These are phyloP conservation scores for Troides helena DNA, from an alignment of 2,888 invertebrate species.

Conservation along the genomic window DNA sequence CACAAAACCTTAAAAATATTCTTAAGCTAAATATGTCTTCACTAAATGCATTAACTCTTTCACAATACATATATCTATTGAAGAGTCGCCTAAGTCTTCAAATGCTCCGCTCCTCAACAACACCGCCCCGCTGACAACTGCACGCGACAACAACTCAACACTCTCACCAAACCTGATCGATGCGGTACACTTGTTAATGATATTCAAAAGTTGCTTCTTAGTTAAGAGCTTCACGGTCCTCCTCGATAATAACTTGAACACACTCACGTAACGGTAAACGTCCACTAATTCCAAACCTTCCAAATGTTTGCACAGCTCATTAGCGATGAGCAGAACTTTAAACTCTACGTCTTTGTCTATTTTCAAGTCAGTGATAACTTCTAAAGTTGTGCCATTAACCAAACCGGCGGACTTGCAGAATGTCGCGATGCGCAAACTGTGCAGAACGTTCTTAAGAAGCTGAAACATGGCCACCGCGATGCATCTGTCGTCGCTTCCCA, in stretches of 20 bases:
- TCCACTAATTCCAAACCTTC: slow-evolving; percentile 52
- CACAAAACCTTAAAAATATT: slow-evolving; percentile 5
- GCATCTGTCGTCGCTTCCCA: slow-evolving; percentile 50
- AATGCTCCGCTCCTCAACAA: slow-evolving; percentile 52
- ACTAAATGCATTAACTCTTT: slow-evolving; percentile 48
- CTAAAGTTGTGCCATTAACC: slow-evolving; percentile 41
- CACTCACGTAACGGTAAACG: slow-evolving; percentile 46
- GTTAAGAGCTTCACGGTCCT: slow-evolving; percentile 57
- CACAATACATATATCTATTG: slow-evolving; percentile 41
- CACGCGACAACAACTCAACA: slow-evolving; percentile 50
- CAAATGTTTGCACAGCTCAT: slow-evolving; percentile 50
- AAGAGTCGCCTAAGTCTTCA: slow-evolving; percentile 20
- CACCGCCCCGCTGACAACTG: slow-evolving; percentile 47
- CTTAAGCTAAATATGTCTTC: slow-evolving; percentile 45
- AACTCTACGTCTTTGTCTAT: slow-evolving; percentile 63
- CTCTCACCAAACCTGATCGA: slow-evolving; percentile 44
- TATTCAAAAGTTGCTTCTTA: slow-evolving; percentile 54
- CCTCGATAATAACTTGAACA: slow-evolving; percentile 57
- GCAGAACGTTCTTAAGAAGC: slow-evolving; percentile 53
- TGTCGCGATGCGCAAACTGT: slow-evolving; percentile 54
- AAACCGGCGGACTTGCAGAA: slow-evolving; percentile 48
- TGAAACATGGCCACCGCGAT: slow-evolving; percentile 48
- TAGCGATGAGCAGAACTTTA: slow-evolving; percentile 56
- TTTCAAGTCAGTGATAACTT: slow-evolving; percentile 52
- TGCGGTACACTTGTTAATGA: slow-evolving; percentile 49